Conservation (phyloP, 2,888 invertebrate species). For the Holacanthella duospinosa region DNA sequence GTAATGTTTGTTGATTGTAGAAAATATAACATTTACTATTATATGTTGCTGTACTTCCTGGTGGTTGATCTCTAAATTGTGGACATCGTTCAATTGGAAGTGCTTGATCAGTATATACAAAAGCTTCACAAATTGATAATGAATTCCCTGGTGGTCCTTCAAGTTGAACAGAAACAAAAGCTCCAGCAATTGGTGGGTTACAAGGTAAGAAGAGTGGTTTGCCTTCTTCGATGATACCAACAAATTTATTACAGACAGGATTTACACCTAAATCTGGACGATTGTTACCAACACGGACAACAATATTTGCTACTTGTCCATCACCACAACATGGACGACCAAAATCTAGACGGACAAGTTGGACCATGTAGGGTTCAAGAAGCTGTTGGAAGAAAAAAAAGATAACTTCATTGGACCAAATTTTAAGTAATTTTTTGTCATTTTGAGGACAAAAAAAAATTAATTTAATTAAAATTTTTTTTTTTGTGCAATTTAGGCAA, state of each 20-base stretch:
- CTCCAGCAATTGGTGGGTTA: conserved; percentile 89
- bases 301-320: conserved; percentile 67
- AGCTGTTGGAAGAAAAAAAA: too few relatives aligned
- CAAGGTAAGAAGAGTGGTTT: conserved; percentile 84
- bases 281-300: conserved; percentile 84
- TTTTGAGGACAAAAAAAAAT: too few relatives aligned
- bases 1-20: conserved; percentile 73
- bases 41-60: conserved; percentile 83
- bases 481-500: too few relatives aligned
- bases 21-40: conserved; percentile 92
- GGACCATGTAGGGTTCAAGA: conserved; percentile 88
- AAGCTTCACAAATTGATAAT: conserved; percentile 81
- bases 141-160: conserved; percentile 64
- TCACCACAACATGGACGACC: conserved; percentile 84
- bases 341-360: conserved; percentile 78
- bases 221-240: conserved; percentile 74
- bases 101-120: conserved; percentile 86
- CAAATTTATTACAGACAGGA: conserved; percentile 82
- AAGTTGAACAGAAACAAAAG: conserved; percentile 82
- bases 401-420: too few relatives aligned
- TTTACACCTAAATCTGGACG: conserved; percentile 82
- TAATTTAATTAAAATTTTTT: too few relatives aligned
- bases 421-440: too few relatives aligned
- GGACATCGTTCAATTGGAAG: conserved; percentile 84
- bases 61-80: conserved; percentile 82